These are phyloP conservation scores for Lucinisca nassula DNA, from an alignment of 2,888 invertebrate genomes.

Conservation along the genomic window DNA sequence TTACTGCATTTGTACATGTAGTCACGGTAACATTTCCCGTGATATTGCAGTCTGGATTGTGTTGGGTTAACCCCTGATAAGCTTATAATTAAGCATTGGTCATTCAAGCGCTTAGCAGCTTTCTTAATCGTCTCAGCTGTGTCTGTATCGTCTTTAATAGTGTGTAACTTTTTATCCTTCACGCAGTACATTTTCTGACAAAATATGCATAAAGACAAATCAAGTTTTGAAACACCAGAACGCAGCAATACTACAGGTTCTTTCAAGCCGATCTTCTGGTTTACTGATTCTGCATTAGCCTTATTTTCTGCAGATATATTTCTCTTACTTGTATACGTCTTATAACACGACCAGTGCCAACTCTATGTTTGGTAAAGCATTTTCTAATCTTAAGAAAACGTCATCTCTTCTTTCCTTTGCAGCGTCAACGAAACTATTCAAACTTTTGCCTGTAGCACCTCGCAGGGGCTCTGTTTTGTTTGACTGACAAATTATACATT, in stretches of 20 bases:
- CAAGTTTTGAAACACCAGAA: background rate
- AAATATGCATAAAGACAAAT: conserved; percentile 1
- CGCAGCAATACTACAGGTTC: background rate
- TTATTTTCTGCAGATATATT: background rate
- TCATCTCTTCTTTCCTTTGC: background rate
- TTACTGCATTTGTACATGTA: background rate
- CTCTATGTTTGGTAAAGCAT: background rate
- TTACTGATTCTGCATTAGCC: background rate
- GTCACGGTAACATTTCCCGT: background rate
- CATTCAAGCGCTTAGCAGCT: too few species aligned
- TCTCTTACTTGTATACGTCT: background rate
- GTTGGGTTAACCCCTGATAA: background rate
- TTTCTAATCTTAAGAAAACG: background rate
- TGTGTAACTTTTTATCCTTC: background rate
- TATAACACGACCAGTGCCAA: background rate
- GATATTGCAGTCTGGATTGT: background rate
- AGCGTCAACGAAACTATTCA: background rate
- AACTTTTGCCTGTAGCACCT: background rate
- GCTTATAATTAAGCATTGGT: too few species aligned
- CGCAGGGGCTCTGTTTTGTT: background rate
- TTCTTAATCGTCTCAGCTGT: too few species aligned
- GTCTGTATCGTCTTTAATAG: background rate
- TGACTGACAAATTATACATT: background rate
- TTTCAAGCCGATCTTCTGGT: background rate
- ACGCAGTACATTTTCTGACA: background rate